Evolutionary conservation across 2,888 invertebrate species (phyloP).

Genomic region (Bombylius discolor): DNA sequence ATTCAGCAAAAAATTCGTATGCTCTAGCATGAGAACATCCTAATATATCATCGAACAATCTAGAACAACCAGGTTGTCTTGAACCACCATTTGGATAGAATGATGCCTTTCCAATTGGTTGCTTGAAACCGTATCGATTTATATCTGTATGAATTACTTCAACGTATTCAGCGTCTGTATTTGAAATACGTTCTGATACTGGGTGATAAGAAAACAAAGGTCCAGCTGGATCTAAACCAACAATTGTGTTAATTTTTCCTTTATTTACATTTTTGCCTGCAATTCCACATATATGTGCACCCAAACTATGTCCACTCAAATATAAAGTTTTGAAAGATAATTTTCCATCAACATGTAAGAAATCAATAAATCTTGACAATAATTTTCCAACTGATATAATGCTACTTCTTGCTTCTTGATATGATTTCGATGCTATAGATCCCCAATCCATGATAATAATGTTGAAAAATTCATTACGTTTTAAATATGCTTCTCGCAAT

Average conservation of each 20-base stretch:
- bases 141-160: constrained; percentile 31
- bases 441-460: constrained; percentile 50
- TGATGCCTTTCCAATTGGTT: constrained; percentile 41
- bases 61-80: constrained; percentile 46
- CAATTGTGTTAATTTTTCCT: constrained; percentile 45
- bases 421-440: constrained; percentile 40
- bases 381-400: constrained; percentile 20
- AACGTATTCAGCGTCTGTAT: constrained; percentile 27
- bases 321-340: constrained; percentile 37
- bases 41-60: constrained; percentile 17
- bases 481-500: constrained; percentile 38
- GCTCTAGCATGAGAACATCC: constrained; percentile 37
- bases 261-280: constrained; percentile 41
- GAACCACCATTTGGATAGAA: constrained; percentile 48
- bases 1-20: constrained; percentile 36
- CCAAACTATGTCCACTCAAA: constrained; percentile 45
- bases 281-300: constrained; percentile 44
- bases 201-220: constrained; percentile 23
- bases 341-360: constrained; percentile 37
- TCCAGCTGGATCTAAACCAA: constrained; percentile 35
- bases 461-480: constrained; percentile 43
- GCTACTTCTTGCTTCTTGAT: constrained; percentile 42
- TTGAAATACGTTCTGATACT: constrained; percentile 20
- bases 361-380: constrained; percentile 25
- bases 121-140: constrained; percentile 24